Conservation (phyloP, 2,797 vertebrate genomes). For the Urosaurus nigricauda region DNA sequence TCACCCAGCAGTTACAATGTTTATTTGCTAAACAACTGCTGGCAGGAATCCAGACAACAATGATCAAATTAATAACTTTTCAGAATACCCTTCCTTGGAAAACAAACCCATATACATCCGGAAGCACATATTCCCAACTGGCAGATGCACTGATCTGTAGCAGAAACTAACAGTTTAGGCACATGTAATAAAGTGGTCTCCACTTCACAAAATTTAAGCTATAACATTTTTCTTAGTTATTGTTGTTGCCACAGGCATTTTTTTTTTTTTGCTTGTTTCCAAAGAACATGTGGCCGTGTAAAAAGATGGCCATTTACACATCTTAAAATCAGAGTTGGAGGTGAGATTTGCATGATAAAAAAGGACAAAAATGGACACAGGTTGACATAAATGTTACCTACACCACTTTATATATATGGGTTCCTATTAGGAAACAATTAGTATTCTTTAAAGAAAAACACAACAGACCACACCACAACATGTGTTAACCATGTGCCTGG, state of each 20-base stretch:
- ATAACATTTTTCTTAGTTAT: background rate
- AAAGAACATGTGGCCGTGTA: too few relatives aligned
- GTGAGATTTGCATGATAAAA: too few relatives aligned
- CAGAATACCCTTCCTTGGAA: slow-evolving; percentile 35
- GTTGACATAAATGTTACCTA: too few relatives aligned
- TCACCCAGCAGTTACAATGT: slow-evolving; percentile 57
- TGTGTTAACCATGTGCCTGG: background rate
- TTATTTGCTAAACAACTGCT: slow-evolving; percentile 66
- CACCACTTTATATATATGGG: too few relatives aligned
- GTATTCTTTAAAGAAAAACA: too few relatives aligned
- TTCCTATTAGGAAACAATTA: too few relatives aligned
- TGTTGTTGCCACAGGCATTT: background rate
- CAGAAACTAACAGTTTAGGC: background rate
- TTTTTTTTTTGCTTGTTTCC: too few relatives aligned
- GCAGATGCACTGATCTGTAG: background rate
- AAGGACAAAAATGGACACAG: too few relatives aligned
- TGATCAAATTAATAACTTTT: slow-evolving; percentile 62
- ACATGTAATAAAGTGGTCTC: background rate
- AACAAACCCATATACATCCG: background rate
- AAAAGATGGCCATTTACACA: too few relatives aligned
- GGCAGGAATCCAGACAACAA: slow-evolving; percentile 61
- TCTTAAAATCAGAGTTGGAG: too few relatives aligned
- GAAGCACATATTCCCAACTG: background rate
- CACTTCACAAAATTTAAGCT: background rate
- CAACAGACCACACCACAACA: too few relatives aligned